Base-by-base conservation (phyloP, 1,140 invertebrate genomes). In the Penaeus indicus region DNA sequence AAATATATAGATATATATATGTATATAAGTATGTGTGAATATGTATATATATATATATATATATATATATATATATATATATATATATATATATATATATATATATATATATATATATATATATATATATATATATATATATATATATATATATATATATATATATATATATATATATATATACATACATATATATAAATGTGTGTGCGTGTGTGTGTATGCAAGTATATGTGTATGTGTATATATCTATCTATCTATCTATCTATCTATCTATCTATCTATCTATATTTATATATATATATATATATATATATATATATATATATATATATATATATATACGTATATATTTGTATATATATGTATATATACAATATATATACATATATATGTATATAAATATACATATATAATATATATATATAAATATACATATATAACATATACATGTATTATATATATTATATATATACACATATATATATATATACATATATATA, bases 1-100 rank as follows among this genome's bases (percentile, higher is more conserved):
- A 82, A 62, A 62, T 82, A 82, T 82, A 27, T 82, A 62, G 62
- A 62, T 82, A 82, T 62, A 62, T 82, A 82, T 2, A 62, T 82
- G 62, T 62, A 82, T 61, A 82, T 62, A 82, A 62, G 61, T 22
- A 82, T 82, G 62, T 1, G 62, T 61, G 25, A 1, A 82, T 62
- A 82, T 5, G 11, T 82, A 62, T n/a, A 62, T 62, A 47, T 38
- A 13, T 61, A 82, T 32, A 75, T 32, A 75, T 32, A 75, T 32
- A 75, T 32, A 75, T 32, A 75, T 75, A 38, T 38, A 75, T 10
- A 38, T 75, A 75, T 32, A 75, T 21, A 10, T 13, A 75, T 27
- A 27, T 75, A 75, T 75, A 75, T 75, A 38, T 27, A 27, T 32
- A 27, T 16, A 27, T 25, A 75, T 75, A 75, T 38, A 75, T 75